phyloP scores from a whole-genome alignment of 1,140 invertebrate species.

The Homalodisca vitripennis region DNA sequence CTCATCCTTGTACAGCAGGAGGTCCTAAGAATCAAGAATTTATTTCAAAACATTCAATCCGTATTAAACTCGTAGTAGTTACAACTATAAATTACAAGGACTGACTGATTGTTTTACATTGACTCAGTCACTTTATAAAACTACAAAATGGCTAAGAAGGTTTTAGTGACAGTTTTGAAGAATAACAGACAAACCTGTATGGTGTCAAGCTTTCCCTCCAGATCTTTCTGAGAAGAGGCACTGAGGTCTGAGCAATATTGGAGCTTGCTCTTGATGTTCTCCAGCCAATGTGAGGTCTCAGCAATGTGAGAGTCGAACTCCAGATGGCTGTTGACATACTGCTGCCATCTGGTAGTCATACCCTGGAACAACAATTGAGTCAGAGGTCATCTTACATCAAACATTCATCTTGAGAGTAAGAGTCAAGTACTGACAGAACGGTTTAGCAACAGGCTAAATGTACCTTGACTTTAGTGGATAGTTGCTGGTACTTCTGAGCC shows the following conservation, averaged over 20 bases:
- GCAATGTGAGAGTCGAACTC: conserved; percentile 79
- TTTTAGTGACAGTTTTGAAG: no score
- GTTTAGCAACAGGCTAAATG: conserved; percentile 6
- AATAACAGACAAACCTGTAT: conserved; percentile 52
- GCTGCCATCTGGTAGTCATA: conserved; percentile 85
- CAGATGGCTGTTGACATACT: conserved; percentile 86
- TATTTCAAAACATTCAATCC: conserved; percentile 4
- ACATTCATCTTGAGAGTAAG: background rate
- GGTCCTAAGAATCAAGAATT: conserved; percentile 58
- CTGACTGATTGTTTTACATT: background rate
- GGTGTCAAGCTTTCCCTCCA: conserved; percentile 79
- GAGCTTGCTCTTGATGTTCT: conserved; percentile 79
- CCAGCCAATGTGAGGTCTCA: conserved; percentile 82
- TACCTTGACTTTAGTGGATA: conserved; percentile 83
- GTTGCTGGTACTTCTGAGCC: conserved; percentile 85
- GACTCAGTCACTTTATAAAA: background rate
- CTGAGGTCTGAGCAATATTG: conserved; percentile 80
- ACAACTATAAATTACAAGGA: background rate
- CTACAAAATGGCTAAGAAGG: background rate
- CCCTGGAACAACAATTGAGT: no score
- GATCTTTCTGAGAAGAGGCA: conserved; percentile 76
- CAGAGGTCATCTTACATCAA: no score
- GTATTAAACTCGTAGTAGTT: background rate
- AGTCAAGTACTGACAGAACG: background rate
- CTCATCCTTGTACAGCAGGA: conserved; percentile 86